Conservation (phyloP, 2,888 invertebrate genomes). For the Celastrina argiolus region DNA sequence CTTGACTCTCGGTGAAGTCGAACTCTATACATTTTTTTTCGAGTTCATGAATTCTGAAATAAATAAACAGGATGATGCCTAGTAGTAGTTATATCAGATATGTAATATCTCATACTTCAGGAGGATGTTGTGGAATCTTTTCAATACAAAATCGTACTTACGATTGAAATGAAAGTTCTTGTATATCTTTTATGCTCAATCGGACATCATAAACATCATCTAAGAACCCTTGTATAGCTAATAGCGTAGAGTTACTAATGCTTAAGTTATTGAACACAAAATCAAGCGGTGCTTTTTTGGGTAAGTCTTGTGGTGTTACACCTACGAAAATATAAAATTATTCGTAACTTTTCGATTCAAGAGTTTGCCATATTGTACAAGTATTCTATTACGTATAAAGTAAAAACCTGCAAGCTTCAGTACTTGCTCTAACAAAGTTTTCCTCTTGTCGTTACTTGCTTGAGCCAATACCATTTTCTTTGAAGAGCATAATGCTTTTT, state of each 20-base stretch:
- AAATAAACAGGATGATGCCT: not conserved
- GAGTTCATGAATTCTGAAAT: constrained; percentile 7
- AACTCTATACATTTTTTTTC: not conserved
- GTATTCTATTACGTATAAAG: no score
- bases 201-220: not conserved
- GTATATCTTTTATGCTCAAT: not conserved
- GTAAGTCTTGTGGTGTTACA: not conserved
- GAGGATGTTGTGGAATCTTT: not conserved
- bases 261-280: not conserved
- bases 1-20: not conserved
- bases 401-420: not conserved
- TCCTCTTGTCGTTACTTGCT: not conserved
- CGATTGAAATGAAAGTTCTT: not conserved
- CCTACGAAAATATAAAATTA: not conserved
- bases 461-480: not conserved
- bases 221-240: constrained; percentile 2
- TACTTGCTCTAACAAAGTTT: not conserved
- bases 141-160: not conserved
- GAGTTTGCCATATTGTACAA: no score
- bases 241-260: not conserved
- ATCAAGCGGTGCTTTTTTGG: not conserved
- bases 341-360: not conserved
- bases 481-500: not conserved
- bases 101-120: not conserved
- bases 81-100: not conserved